phyloP scores from a whole-genome alignment of 2,113 vertebrate species.

The Opisthocomus hoazin region DNA sequence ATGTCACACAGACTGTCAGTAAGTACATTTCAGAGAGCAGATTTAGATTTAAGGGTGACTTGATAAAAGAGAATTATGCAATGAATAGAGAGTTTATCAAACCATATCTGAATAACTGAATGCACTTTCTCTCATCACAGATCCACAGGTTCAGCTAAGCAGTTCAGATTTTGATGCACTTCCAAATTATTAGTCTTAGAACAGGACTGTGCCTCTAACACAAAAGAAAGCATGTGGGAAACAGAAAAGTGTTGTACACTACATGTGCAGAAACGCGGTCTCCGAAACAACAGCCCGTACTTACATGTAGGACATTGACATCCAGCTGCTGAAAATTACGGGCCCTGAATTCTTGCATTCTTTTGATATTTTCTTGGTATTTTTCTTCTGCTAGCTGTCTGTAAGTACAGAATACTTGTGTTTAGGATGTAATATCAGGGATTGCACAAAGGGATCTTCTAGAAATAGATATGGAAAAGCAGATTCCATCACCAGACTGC shows the following conservation, averaged over 20 bases:
- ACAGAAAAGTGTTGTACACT: not conserved
- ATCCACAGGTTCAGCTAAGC: not conserved
- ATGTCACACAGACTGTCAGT: not conserved
- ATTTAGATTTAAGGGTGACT: not conserved
- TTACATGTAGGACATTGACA: slow-evolving; percentile 66
- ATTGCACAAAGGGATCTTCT: not conserved
- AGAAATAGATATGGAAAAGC: not conserved
- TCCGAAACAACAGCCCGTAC: not conserved
- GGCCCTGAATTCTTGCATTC: slow-evolving; percentile 72
- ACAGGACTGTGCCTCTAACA: not conserved
- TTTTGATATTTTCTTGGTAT: slow-evolving; percentile 76
- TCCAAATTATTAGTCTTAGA: not conserved
- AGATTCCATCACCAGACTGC: not conserved
- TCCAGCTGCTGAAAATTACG: slow-evolving; percentile 65
- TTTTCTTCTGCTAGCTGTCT: slow-evolving; percentile 82
- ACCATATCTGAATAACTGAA: not conserved
- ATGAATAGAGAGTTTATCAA: not conserved
- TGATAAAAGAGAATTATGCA: not conserved
- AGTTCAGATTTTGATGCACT: not conserved
- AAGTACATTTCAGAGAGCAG: not conserved
- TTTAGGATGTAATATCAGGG: not conserved
- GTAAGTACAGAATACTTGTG: slow-evolving; percentile 7
- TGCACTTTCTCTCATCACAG: not conserved
- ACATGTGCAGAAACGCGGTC: not conserved
- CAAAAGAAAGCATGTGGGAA: not conserved